Base-by-base conservation (phyloP, 1,140 invertebrate genomes). In the Ceratitis capitata region DNA sequence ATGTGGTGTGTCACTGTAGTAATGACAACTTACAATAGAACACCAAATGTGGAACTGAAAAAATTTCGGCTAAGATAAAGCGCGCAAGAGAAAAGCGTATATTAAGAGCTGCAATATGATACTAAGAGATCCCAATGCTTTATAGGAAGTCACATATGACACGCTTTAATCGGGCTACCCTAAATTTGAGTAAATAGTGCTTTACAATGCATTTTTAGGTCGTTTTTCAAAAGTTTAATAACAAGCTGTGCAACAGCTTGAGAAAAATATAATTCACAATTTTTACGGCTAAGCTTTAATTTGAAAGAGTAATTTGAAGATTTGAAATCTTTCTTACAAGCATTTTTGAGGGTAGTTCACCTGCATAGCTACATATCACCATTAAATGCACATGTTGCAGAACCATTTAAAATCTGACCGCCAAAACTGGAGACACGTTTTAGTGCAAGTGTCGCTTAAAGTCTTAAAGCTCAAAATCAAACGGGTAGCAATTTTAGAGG, bases 31-130 rank as follows among this genome's bases (percentile, higher is more conserved):
- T 86, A 88, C 88, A 90, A 90, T 90, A 89, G 89, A 90, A 90
- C 89, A 89, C 89, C 89, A 88, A 90, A 90, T 90, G 89, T 89
- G 88, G 89, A 90, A 90, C 89, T 90, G 89, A 90, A 61, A 53
- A 61, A 84, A 61, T 39, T 23, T n/a, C 12, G 16, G 3, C 35
- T 16, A 32, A 35, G 39, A 35, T 69, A 69, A 35, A 39, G 29
- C 23, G 23, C 9, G 16, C 4, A 39, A 19, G 19, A n/a, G 39
- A 74, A 32, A 78, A 35, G 82, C 82, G 53, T 83, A 83, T 53
- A 83, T 83, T 78, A 19, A 78, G 3, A 9, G n/a, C 9, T 78
- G 42, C 69, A 47, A n/a, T 78, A 42, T 74, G 64, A 19, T 19
- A 42, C 16, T 39, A n/a, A n/a, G n/a, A n/a, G n/a, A n/a, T n/a